A percentile compares a stretch with the other conserved stretches of the same genome.
Evolutionary conservation across 2,113 vertebrate genomes (phyloP).

Genomic region (Paramormyrops kingsleyae): DNA sequence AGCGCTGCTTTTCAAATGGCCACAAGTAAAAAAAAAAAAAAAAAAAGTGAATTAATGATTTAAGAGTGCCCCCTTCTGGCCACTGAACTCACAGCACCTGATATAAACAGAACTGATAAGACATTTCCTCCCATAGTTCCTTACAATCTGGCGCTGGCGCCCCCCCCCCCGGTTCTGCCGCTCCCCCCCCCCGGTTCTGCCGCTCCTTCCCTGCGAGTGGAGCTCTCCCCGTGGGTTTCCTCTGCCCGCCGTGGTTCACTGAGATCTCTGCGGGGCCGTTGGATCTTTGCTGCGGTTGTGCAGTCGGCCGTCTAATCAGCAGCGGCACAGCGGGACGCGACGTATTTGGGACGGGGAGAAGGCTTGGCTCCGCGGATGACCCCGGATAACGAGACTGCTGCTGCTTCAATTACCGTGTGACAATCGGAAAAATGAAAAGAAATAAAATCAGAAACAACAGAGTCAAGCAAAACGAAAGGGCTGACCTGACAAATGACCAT

Average conservation of each 20-base stretch:
- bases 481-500: background rate
- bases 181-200: background rate
- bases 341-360: background rate
- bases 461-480: background rate
- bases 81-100: background rate
- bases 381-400: background rate
- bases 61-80: conserved; percentile 6
- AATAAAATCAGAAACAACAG: background rate
- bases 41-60: background rate
- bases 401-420: background rate
- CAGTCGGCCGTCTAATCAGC: background rate
- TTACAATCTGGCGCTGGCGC: background rate
- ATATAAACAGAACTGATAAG: background rate
- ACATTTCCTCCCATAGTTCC: background rate
- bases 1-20: background rate
- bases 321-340: background rate
- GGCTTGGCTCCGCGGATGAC: background rate
- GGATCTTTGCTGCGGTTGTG: background rate
- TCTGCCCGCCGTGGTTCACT: background rate
- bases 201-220: background rate
- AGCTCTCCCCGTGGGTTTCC: background rate
- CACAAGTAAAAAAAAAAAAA: background rate
- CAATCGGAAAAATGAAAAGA: background rate
- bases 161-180: background rate
- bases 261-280: background rate